phyloP scores from a whole-genome alignment of 2,888 invertebrate species.

The Rhagium mordax region DNA sequence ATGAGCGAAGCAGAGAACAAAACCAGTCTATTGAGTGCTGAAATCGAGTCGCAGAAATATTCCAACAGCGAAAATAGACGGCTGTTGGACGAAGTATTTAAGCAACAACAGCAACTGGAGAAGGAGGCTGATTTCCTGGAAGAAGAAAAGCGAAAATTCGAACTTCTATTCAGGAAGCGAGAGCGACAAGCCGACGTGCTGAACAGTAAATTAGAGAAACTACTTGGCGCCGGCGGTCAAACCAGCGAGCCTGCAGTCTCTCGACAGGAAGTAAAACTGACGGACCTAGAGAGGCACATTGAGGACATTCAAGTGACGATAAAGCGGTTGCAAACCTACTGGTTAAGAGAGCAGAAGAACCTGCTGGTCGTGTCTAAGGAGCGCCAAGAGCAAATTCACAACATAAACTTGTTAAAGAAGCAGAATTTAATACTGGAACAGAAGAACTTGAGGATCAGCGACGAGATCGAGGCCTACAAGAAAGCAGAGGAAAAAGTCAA shows the following conservation, averaged over 20 bases:
- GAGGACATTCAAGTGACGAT: constrained; percentile 76
- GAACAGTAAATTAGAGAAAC: constrained; percentile 73
- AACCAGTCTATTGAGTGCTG: constrained; percentile 73
- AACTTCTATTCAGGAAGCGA: constrained; percentile 70
- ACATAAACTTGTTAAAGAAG: constrained; percentile 81
- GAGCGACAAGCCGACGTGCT: constrained; percentile 71
- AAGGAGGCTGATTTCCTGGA: constrained; percentile 69
- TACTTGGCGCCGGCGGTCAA: constrained; percentile 66
- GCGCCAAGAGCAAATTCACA: constrained; percentile 78
- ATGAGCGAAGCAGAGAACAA: constrained; percentile 72
- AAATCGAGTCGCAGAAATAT: constrained; percentile 73
- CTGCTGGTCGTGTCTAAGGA: constrained; percentile 80
- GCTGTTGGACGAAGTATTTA: constrained; percentile 66
- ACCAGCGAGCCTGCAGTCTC: constrained; percentile 71
- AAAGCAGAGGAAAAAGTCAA: constrained; percentile 74
- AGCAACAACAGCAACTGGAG: constrained; percentile 67
- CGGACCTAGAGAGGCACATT: constrained; percentile 78
- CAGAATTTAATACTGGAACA: constrained; percentile 80
- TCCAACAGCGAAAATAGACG: constrained; percentile 60
- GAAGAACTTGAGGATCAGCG: constrained; percentile 80
- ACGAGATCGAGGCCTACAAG: constrained; percentile 75
- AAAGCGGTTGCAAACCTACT: constrained; percentile 79
- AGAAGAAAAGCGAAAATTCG: constrained; percentile 70
- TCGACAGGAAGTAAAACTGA: constrained; percentile 77
- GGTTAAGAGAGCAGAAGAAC: constrained; percentile 84